These are phyloP conservation scores for Protomyctophum bolini DNA, from an alignment of 2,113 vertebrate genomes.

Conservation along the genomic window DNA sequence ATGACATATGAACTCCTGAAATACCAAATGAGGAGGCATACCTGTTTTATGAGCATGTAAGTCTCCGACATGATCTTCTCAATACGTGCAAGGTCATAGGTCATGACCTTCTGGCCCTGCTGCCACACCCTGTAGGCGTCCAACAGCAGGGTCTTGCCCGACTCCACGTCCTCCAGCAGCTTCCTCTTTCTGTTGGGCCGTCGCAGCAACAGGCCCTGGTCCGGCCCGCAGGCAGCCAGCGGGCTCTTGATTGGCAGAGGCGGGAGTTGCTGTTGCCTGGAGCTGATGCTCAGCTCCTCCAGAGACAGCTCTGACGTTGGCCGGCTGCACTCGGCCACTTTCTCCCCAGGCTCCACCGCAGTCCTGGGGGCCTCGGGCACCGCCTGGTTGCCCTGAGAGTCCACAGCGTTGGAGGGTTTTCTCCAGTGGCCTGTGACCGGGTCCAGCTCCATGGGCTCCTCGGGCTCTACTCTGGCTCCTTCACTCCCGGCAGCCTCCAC, in stretches of 20 bases:
- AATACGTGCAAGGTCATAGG: constrained; percentile 91
- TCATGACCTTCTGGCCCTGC: constrained; percentile 95
- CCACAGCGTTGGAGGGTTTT: constrained; percentile 60
- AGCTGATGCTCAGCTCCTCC: constrained; percentile 95
- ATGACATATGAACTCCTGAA: too few relatives aligned
- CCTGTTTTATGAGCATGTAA: constrained; percentile 99
- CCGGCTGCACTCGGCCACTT: constrained; percentile 76
- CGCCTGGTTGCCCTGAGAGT: constrained; percentile 60
- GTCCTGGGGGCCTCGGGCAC: constrained; percentile 63
- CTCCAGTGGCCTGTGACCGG: constrained; percentile 60
- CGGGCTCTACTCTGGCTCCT: constrained; percentile 62
- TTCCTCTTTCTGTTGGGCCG: constrained; percentile 88
- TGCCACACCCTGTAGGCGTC: constrained; percentile 98
- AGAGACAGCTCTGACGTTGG: constrained; percentile 87
- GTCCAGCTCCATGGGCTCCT: constrained; percentile 91
- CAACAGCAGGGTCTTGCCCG: constrained; percentile 90
- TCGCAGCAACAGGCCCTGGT: constrained; percentile 66
- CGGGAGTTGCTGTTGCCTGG: constrained; percentile 76
- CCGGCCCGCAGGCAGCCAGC: constrained; percentile 45
- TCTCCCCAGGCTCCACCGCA: constrained; percentile 71
- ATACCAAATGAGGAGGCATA: constrained; percentile 46
- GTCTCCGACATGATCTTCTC: constrained; percentile 99
- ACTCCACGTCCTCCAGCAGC: constrained; percentile 85
- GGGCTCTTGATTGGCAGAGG: constrained; percentile 49
- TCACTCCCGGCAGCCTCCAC: constrained; percentile 64